A percentile compares a stretch with the other conserved stretches of the same genome.
Evolutionary conservation across 1,140 invertebrate species (phyloP).

Genomic region (Neodiprion pinetum): DNA sequence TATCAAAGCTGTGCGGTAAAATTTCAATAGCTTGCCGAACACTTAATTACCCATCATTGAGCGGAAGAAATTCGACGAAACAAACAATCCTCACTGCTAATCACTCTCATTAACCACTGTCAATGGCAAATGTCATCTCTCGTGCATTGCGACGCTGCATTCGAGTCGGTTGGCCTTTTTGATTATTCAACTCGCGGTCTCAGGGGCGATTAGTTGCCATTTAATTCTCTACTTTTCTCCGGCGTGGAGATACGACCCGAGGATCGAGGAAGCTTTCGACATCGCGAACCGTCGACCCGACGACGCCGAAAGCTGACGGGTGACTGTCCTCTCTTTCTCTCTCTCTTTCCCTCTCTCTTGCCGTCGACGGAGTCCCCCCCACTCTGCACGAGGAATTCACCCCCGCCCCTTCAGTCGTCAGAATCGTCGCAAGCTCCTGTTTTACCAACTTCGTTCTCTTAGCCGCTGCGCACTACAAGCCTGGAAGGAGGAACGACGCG

Average conservation of each 20-base stretch:
- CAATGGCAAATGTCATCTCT: not conserved
- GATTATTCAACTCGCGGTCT: not conserved
- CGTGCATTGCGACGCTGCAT: too few relatives aligned
- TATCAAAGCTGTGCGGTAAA: too few relatives aligned
- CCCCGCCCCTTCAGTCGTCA: not conserved
- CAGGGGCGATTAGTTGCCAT: not conserved
- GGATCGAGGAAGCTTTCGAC: not conserved
- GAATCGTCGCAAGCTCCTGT: too few relatives aligned
- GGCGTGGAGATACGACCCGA: not conserved
- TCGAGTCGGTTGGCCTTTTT: too few relatives aligned
- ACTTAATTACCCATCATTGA: too few relatives aligned
- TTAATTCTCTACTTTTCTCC: not conserved
- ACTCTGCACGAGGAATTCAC: not conserved
- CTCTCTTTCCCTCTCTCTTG: not conserved
- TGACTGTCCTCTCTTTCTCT: not conserved
- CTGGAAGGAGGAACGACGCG: too few relatives aligned
- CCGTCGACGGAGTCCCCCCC: not conserved
- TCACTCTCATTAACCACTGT: not conserved
- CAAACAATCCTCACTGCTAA: not conserved
- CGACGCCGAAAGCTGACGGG: not conserved
- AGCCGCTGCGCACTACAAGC: too few relatives aligned
- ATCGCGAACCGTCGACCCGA: not conserved
- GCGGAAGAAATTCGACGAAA: too few relatives aligned
- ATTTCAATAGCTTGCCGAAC: too few relatives aligned
- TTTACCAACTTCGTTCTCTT: too few relatives aligned